Evolutionary conservation across 2,113 vertebrate genomes (phyloP), one percentile per base, ranked within the genome.

Genomic region (Typhlomys cinereus): DNA sequence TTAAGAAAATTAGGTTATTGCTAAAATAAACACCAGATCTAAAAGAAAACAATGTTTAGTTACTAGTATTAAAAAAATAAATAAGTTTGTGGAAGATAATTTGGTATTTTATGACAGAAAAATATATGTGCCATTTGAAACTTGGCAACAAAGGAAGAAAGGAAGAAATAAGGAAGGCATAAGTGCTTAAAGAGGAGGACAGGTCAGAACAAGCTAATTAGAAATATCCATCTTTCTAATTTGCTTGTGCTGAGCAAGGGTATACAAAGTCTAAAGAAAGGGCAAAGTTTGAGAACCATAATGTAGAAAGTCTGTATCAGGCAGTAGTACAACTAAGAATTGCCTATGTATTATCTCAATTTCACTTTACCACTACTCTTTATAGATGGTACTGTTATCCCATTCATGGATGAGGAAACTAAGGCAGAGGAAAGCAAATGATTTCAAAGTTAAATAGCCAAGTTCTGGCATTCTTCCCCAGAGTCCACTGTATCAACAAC

Each of bases 21-120:
- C 57, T 95, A 91, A 91, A 90, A 73, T 36, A 89, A 50, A 80
- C 95, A 90, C 7, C 31, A 54, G 17, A 81, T 25, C 41, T 34
- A 57, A 80, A 69, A 87, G 92, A 88, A 78, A 4, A 83, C 78
- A 80, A 13, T 9, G 94, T 29, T 75, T 78, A 67, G 66, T 75
- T 88, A 71, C n/a, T 78, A 15, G 4, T 81, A 92, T 88, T 78
- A 1, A 74, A 80, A 83, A 52, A 17, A 48, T 92, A 94, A 88
- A 79, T 46, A 75, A 66, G 2, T 70, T 71, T 71, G 4, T 93
- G 54, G 79, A 23, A 25, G 8, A 25, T 21, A 76, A 80, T 1
- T 70, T 31, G 75, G 2, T 64, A 79, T 52, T 70, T 71, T 23
- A 62, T 54, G 62, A n/a, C 6, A 66, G 27, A 93, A 95, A 93